Evolutionary conservation across 2,113 vertebrate species (phyloP), one percentile per base, ranked within the genome.

Genomic region (Lampris incognitus): DNA sequence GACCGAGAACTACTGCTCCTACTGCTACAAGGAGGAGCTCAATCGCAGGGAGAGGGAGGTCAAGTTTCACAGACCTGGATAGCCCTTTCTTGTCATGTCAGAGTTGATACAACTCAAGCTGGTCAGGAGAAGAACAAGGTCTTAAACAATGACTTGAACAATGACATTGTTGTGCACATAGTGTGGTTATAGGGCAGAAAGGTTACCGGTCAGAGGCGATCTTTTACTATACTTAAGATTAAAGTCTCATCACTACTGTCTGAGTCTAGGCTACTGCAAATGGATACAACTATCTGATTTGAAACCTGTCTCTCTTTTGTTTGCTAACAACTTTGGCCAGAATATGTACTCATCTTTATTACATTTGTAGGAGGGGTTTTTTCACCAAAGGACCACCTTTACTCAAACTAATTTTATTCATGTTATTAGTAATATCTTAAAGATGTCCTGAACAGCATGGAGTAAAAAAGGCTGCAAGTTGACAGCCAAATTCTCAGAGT

Each of bases 1-100:
- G 91, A 97, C 96, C 40, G 96, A 97, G 72, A 95, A 95, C 92
- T 95, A 92, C 85, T 97, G 96, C 80, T 97, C 96, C 6, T 97
- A 95, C 91, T 97, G 96, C 91, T 97, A 95, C 92, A 96, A 94
- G 77, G 96, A 97, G 87, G 96, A 97, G 90, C 76, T 96, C 60
- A 94, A 95, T 85, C 94, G 95, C 78, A 95, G 95, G 87, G 96
- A 96, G 86, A 91, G 90, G 59, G 36, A 13, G 55, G 38, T 44
- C 68, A 70, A 60, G 38, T 9, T 50, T 44, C 8, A 71, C 36
- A 13, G 57, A 42, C 57, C 69, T 3, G 57, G 36, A 5, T 60
- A 61, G 56, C 68, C 52, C 52, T 11, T n/a, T 5, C 54, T n/a
- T n/a, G n/a, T 56, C 13, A 24, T 5, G 48, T 49, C 48, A 49